Base-by-base conservation (phyloP, 2,797 vertebrate genomes). In the Vipera latastei region DNA sequence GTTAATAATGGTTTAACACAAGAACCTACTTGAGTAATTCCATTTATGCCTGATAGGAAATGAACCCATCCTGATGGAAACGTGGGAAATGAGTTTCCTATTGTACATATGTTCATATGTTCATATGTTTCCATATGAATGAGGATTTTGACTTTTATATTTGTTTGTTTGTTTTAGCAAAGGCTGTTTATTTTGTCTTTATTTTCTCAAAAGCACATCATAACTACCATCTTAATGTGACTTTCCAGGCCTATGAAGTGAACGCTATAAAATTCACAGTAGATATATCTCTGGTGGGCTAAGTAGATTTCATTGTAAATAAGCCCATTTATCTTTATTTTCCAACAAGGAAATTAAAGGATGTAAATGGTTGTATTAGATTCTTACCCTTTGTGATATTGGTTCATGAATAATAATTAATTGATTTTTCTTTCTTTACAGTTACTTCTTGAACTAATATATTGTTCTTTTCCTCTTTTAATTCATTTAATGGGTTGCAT, bases 391-490 rank as follows among this genome's bases (percentile, higher is more conserved):
- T 87, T 91, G 86, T 88, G 55, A 69, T 91, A 91, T 86, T 91
- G 69, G 73, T 91, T 92, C 92, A 94, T 92, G 89, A 92, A 94
- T 92, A 94, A 92, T 92, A 94, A 94, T 91, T 91, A 94, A 92
- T 89, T 92, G 69, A 92, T 91, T 86, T 90, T 83, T 65, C 91
- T 90, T 83, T 89, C 87, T 92, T 92, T 89, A 44, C 11, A 61
- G 38, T 91, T 89, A 86, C 88, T 86, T 85, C 89, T 89, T 60
- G 59, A 4, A 91, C 89, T 73, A 94, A 89, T 65, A 55, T 48
- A 91, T 92, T 89, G 93, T 92, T 88, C 65, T 85, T 28, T 73
- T 90, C 91, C 48, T 83, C 57, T 61, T 89, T 89, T 94, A 91
- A 88, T 89, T 83, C 53, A 53, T 92, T 89, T 92, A 92, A 69